phyloP scores from a whole-genome alignment of 2,797 vertebrate genomes.

The Iguana delicatissima region DNA sequence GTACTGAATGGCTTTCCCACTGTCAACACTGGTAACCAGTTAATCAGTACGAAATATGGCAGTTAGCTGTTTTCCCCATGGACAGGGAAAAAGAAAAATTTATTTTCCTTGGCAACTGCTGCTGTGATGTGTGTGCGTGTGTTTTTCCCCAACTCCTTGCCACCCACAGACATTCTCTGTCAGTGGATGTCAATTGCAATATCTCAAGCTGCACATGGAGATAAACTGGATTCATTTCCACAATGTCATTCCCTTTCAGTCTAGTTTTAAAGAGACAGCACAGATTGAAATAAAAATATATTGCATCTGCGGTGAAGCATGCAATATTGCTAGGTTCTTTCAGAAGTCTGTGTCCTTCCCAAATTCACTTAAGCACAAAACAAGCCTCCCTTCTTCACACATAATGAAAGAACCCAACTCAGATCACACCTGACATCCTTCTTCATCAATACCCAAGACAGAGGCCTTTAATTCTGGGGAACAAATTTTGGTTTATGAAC shows the following conservation, averaged over 20 bases:
- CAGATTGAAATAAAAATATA: slow-evolving; percentile 21
- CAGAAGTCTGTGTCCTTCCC: background rate
- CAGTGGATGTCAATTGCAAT: slow-evolving; percentile 52
- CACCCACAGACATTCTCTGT: slow-evolving; percentile 54
- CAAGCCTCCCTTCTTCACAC: background rate
- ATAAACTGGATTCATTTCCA: slow-evolving; percentile 59
- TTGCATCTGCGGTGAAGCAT: rapidly evolving
- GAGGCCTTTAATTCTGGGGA: background rate
- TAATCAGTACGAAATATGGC: slow-evolving; percentile 33
- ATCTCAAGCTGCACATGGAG: slow-evolving; percentile 60
- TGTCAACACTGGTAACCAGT: slow-evolving; percentile 10
- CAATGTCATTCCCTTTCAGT: slow-evolving; percentile 46
- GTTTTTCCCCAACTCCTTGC: slow-evolving; percentile 17
- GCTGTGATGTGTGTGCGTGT: background rate
- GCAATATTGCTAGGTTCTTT: background rate
- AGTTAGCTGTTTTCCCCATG: background rate
- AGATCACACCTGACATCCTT: background rate
- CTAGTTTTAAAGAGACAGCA: slow-evolving; percentile 45
- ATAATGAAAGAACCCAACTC: background rate
- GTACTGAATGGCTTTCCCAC: background rate
- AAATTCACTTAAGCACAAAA: background rate
- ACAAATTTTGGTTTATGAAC: background rate
- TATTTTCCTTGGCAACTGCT: background rate
- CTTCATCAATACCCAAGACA: background rate
- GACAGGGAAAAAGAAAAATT: background rate